Conservation (phyloP, 2,888 invertebrate species). For the Hypercompe scribonia region DNA sequence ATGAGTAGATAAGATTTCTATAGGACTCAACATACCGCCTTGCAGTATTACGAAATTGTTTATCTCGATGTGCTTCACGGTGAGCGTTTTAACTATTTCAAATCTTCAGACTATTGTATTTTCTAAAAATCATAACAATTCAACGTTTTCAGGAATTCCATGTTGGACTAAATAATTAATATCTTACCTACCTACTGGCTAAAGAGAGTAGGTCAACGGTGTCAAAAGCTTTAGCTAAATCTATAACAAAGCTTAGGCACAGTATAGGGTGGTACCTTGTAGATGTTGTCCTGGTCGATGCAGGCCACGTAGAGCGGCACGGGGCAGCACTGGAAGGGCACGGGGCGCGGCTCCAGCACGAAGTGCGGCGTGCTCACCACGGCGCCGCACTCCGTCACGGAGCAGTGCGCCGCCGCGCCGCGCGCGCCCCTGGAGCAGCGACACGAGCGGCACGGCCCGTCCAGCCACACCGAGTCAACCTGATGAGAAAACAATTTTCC, state of each 20-base stretch:
- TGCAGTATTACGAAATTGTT: neutral
- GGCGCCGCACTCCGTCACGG: constrained; percentile 82
- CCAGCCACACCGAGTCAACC: constrained; percentile 88
- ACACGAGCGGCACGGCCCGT: constrained; percentile 90
- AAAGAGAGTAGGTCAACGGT: neutral
- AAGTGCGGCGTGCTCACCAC: constrained; percentile 83
- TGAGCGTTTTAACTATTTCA: neutral
- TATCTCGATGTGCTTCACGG: neutral
- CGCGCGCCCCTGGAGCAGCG: constrained; percentile 75
- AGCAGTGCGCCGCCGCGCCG: constrained; percentile 75
- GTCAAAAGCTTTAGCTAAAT: neutral
- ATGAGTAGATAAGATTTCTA: too few species aligned
- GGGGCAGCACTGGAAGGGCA: constrained; percentile 89
- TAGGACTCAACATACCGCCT: constrained; percentile 1
- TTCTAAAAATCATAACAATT: too few species aligned
- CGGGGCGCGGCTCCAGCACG: constrained; percentile 82
- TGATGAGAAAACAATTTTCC: constrained; percentile 43
- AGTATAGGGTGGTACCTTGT: constrained; percentile 68
- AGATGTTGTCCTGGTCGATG: constrained; percentile 75
- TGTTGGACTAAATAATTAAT: too few species aligned
- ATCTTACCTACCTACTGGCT: neutral
- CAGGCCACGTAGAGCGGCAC: constrained; percentile 87
- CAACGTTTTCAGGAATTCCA: too few species aligned
- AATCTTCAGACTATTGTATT: neutral
- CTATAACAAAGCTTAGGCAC: neutral